Conservation (phyloP, 2,888 invertebrate species). For the Drosophila nr. fundita region DNA sequence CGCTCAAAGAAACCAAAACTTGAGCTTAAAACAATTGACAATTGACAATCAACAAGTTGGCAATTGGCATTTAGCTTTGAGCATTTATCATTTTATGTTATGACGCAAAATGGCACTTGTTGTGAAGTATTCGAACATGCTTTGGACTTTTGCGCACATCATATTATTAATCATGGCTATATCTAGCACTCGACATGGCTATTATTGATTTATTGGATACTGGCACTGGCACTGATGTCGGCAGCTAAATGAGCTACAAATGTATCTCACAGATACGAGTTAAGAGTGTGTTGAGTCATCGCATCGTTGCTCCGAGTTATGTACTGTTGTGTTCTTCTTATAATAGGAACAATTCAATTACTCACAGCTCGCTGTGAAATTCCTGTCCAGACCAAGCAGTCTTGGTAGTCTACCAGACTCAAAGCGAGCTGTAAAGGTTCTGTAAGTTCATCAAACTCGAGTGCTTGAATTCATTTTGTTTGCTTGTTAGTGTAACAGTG, state of each 20-base stretch:
- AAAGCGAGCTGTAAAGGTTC: slow-evolving; percentile 14
- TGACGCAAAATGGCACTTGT: slow-evolving; percentile 76
- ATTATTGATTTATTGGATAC: slow-evolving; percentile 68
- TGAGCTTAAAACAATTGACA: slow-evolving; percentile 30
- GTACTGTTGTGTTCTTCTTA: slow-evolving; percentile 38
- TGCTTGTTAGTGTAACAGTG: slow-evolving; percentile 74
- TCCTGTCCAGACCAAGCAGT: slow-evolving; percentile 32
- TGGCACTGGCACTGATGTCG: slow-evolving; percentile 46
- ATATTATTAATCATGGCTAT: slow-evolving; percentile 55
- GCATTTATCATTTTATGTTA: slow-evolving; percentile 44
- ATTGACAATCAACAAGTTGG: slow-evolving; percentile 42
- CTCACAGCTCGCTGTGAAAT: slow-evolving; percentile 58
- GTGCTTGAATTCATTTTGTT: slow-evolving; percentile 51
- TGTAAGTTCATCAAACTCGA: slow-evolving; percentile 75
- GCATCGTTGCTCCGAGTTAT: slow-evolving; percentile 13
- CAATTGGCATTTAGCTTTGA: slow-evolving; percentile 32
- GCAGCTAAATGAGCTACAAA: slow-evolving; percentile 50
- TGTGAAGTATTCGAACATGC: slow-evolving; percentile 56
- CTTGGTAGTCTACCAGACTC: slow-evolving; percentile 3
- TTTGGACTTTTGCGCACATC: slow-evolving; percentile 30
- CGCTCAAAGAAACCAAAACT: slow-evolving; percentile 33
- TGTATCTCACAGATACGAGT: slow-evolving; percentile 52
- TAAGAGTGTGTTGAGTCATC: slow-evolving; percentile 67
- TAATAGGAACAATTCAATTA: slow-evolving; percentile 77
- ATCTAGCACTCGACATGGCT: slow-evolving; percentile 34